Evolutionary conservation across 2,888 invertebrate genomes (phyloP).

Genomic region (Octodonta nipae): DNA sequence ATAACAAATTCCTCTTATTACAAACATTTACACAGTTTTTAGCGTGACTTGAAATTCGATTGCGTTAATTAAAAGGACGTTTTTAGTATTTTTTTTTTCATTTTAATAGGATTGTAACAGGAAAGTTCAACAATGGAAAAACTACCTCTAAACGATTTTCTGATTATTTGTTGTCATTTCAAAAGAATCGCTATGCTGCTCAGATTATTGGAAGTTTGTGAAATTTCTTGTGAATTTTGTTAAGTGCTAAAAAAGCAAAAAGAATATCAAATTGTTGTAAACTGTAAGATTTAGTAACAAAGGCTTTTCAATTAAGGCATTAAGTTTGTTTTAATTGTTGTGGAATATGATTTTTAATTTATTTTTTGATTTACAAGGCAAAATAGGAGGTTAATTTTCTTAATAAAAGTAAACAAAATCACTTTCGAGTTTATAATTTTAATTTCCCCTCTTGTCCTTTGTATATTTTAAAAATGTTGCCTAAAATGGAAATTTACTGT

Average conservation of each 20-base stretch:
- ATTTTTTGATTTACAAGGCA: slow-evolving; percentile 8
- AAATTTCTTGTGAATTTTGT: no score
- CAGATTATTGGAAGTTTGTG: no score
- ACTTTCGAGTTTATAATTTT: no score
- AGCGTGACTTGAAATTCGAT: no score
- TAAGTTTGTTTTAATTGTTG: slow-evolving; percentile 10
- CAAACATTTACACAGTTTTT: no score
- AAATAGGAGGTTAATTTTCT: slow-evolving; percentile 11
- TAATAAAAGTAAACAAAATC: slow-evolving; percentile 9
- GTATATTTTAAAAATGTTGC: no score
- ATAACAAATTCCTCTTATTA: slow-evolving; percentile 1
- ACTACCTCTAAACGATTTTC: slow-evolving; percentile 12
- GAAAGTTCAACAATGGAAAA: slow-evolving; percentile 13
- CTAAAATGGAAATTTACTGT: no score
- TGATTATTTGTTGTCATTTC: no score
- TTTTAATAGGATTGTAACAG: slow-evolving; percentile 11
- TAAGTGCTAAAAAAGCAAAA: no score
- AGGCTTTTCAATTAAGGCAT: slow-evolving; percentile 9
- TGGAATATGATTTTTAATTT: slow-evolving; percentile 9
- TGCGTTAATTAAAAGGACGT: no score
- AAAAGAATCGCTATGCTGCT: no score
- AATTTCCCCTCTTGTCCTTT: no score
- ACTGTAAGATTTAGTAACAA: slow-evolving; percentile 11
- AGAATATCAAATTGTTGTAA: slow-evolving; percentile 11
- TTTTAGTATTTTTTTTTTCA: slow-evolving; percentile 2